phyloP scores from a whole-genome alignment of 2,888 invertebrate genomes.

The Ariolimax columbianus region DNA sequence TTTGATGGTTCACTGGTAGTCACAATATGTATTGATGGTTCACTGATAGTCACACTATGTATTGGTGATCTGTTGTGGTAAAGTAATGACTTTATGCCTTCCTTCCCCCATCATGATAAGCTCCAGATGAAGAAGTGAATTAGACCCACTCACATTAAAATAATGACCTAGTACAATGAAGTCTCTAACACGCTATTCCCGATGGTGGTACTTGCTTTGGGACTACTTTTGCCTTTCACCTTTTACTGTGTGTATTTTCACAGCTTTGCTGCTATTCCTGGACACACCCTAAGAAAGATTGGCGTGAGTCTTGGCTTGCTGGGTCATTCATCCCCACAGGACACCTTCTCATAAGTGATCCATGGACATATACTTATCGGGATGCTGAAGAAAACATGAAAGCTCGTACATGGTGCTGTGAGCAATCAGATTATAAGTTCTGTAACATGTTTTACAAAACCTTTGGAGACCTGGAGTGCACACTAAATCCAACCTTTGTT shows the following conservation, averaged over 20 bases:
- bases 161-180: too few species aligned
- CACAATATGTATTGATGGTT: too few species aligned
- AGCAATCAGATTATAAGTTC: not conserved
- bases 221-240: not conserved
- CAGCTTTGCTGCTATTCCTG: constrained; percentile 12
- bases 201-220: not conserved
- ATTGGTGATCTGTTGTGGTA: too few species aligned
- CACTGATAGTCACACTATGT: too few species aligned
- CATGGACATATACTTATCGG: not conserved
- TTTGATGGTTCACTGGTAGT: too few species aligned
- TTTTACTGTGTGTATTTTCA: not conserved
- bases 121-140: too few species aligned
- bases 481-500: not conserved
- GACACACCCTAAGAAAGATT: not conserved
- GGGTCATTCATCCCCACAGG: not conserved
- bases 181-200: not conserved
- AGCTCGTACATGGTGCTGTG: constrained; percentile 7
- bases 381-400: constrained; percentile 2
- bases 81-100: too few species aligned
- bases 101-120: too few species aligned
- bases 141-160: too few species aligned
- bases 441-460: not conserved
- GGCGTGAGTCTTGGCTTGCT: not conserved
- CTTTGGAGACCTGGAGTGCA: not conserved
- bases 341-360: constrained; percentile 14